phyloP scores from a whole-genome alignment of 1,140 invertebrate genomes.

The Adelges cooleyi region DNA sequence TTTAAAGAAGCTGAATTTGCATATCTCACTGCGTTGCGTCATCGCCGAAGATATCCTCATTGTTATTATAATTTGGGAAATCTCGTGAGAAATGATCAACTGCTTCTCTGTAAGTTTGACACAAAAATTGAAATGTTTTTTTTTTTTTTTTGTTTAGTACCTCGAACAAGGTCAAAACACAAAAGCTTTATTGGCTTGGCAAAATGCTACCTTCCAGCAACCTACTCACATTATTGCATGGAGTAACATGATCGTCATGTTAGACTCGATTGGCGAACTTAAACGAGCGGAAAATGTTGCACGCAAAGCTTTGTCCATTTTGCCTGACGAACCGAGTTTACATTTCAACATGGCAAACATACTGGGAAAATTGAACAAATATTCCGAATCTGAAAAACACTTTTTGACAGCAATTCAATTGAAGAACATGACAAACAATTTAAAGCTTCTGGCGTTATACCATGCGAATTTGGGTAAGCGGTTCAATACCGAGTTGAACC shows the following conservation, averaged over 20 bases:
- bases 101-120: not conserved
- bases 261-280: slow-evolving; percentile 64
- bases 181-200: slow-evolving; percentile 59
- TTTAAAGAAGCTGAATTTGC: slow-evolving; percentile 60
- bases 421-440: slow-evolving; percentile 44
- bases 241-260: slow-evolving; percentile 79
- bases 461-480: slow-evolving; percentile 67
- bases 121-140: slow-evolving; percentile 9
- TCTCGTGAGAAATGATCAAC: slow-evolving; percentile 48
- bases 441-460: slow-evolving; percentile 45
- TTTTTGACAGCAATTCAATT: slow-evolving; percentile 63
- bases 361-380: slow-evolving; percentile 67
- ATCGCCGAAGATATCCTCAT: slow-evolving; percentile 74
- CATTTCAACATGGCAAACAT: slow-evolving; percentile 82
- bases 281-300: slow-evolving; percentile 55
- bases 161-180: slow-evolving; percentile 47
- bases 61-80: slow-evolving; percentile 92
- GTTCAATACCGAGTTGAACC: not conserved
- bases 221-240: slow-evolving; percentile 71
- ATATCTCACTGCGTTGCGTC: slow-evolving; percentile 62
- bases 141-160: slow-evolving; percentile 42
- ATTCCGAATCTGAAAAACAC: slow-evolving; percentile 63
- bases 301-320: slow-evolving; percentile 50
- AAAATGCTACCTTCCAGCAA: slow-evolving; percentile 63
- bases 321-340: slow-evolving; percentile 60